These are phyloP conservation scores for Petrolisthes cinctipes DNA, from an alignment of 2,888 invertebrate genomes.

Conservation along the genomic window DNA sequence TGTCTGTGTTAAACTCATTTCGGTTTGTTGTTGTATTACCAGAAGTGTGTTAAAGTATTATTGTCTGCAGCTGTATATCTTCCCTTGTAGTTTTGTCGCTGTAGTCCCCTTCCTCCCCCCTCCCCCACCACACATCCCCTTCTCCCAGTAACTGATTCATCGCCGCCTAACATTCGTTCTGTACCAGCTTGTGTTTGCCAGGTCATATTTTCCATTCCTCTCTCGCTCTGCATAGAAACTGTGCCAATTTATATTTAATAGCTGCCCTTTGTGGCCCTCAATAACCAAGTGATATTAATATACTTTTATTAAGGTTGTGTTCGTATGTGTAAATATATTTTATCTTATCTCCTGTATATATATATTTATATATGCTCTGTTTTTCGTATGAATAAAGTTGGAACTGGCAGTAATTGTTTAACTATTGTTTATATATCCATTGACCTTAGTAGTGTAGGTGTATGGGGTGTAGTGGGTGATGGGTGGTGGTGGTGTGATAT, in stretches of 20 bases:
- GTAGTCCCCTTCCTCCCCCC: not conserved
- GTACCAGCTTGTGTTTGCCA: slow-evolving; percentile 43
- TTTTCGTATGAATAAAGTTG: slow-evolving; percentile 58
- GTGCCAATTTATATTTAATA: slow-evolving; percentile 53
- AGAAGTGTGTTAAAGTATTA: too few species aligned
- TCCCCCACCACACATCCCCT: slow-evolving; percentile 19
- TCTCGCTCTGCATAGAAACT: slow-evolving; percentile 46
- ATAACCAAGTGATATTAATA: slow-evolving; percentile 46
- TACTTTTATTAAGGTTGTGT: slow-evolving; percentile 48
- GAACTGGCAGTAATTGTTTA: slow-evolving; percentile 32
- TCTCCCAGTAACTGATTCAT: slow-evolving; percentile 25
- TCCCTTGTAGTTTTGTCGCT: too few species aligned
- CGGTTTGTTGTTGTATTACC: too few species aligned
- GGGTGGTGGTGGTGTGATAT: slow-evolving; percentile 13
- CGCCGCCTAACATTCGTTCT: slow-evolving; percentile 46
- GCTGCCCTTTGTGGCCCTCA: slow-evolving; percentile 38
- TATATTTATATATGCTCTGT: slow-evolving; percentile 30
- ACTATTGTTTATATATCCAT: slow-evolving; percentile 27
- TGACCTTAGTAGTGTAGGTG: not conserved
- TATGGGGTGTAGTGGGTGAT: not conserved
- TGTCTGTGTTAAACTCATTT: too few species aligned
- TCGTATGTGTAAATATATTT: slow-evolving; percentile 56
- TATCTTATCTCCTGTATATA: slow-evolving; percentile 50
- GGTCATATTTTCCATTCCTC: not conserved
- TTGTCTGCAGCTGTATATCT: too few species aligned